Evolutionary conservation across 2,888 invertebrate species (phyloP).

Genomic region (Laspeyria flexula): DNA sequence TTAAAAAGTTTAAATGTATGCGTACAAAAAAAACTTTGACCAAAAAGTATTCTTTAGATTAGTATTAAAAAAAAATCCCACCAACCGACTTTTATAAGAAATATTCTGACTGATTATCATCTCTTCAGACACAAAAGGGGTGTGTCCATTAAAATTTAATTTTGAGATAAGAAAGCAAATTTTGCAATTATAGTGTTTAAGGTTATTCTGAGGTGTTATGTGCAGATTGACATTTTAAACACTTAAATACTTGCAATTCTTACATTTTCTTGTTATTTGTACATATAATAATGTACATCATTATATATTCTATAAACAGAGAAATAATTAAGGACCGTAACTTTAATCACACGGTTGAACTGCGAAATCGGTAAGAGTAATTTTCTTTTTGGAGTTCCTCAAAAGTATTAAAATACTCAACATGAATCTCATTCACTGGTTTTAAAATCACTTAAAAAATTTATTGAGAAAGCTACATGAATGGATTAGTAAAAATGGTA

Average conservation of each 20-base stretch:
- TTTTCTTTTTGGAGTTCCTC: conserved; percentile 39
- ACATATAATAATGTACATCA: conserved; percentile 14
- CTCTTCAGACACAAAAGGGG: too few species aligned
- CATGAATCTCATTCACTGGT: neutral
- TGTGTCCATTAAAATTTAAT: neutral
- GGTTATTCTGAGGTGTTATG: neutral
- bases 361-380: conserved; percentile 33
- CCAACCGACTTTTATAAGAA: too few species aligned
- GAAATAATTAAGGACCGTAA: conserved; percentile 44
- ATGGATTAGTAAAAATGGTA: conserved; percentile 16
- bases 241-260: neutral
- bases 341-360: conserved; percentile 44
- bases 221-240: conserved; percentile 3
- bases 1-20: too few species aligned
- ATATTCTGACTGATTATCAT: too few species aligned
- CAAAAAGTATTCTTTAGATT: too few species aligned
- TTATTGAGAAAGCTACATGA: conserved; percentile 12
- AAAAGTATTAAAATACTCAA: conserved; percentile 12
- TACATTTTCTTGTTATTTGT: neutral
- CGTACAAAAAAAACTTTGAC: too few species aligned
- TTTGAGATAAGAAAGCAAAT: neutral
- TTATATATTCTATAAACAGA: conserved; percentile 37
- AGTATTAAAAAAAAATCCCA: too few species aligned
- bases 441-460: conserved; percentile 1
- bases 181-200: neutral